These are phyloP conservation scores for Cacajao melanocephalus DNA, from an alignment of 2,797 vertebrate species.

Conservation along the genomic window DNA sequence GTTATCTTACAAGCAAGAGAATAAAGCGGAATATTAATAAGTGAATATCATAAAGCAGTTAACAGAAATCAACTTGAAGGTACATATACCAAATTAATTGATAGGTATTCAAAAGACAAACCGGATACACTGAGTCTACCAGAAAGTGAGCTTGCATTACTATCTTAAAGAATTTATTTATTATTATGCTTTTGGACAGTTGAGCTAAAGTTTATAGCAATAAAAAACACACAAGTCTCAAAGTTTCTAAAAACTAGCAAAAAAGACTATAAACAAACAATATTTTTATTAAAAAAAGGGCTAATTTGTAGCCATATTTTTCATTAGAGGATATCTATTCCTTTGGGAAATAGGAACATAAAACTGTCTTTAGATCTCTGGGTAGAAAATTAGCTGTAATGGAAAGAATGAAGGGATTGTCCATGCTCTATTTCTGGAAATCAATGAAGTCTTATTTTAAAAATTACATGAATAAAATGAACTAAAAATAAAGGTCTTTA, in stretches of 20 bases:
- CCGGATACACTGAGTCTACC: neutral
- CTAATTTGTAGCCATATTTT: slow-evolving; percentile 30
- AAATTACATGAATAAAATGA: neutral
- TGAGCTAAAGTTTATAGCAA: neutral
- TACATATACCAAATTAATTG: neutral
- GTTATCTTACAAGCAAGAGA: neutral
- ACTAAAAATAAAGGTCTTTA: neutral
- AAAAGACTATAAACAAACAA: neutral
- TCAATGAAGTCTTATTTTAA: neutral
- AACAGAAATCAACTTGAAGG: neutral
- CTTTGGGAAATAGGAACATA: neutral
- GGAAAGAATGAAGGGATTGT: neutral
- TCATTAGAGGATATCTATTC: neutral
- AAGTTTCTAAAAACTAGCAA: neutral
- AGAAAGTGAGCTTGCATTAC: neutral
- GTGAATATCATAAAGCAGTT: neutral
- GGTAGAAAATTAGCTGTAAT: neutral
- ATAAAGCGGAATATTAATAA: neutral
- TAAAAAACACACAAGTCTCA: neutral
- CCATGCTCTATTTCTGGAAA: neutral
- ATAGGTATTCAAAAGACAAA: neutral
- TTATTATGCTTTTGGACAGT: neutral
- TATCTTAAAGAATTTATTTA: neutral
- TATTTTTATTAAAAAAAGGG: neutral
- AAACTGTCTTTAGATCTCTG: neutral